phyloP scores from a whole-genome alignment of 1,140 invertebrate genomes.

The Colletes gigas region DNA sequence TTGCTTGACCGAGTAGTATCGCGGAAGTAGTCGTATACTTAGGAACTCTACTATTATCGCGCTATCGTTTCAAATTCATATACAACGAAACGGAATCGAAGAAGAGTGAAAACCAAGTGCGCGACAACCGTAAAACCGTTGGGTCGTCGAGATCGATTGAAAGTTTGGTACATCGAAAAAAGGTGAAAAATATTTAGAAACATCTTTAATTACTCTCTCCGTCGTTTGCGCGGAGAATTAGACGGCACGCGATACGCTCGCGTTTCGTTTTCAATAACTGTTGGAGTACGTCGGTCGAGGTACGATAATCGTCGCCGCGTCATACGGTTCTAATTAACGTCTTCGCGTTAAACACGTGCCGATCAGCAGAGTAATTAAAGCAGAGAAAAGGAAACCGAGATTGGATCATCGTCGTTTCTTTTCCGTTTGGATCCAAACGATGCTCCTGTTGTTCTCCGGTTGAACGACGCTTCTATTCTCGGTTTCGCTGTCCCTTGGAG shows the following conservation, averaged over 20 bases:
- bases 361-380: background rate
- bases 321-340: conserved; percentile 21
- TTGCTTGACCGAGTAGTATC: conserved; percentile 10
- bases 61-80: conserved; percentile 1
- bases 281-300: background rate
- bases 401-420: background rate
- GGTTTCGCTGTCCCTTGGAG: background rate
- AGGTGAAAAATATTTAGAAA: background rate
- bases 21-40: conserved; percentile 22
- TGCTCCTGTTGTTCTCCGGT: too few species aligned
- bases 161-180: background rate
- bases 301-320: background rate
- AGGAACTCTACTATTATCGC: conserved; percentile 3
- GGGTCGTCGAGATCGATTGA: conserved; percentile 14
- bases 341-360: conserved; percentile 33
- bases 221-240: conserved; percentile 13
- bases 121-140: background rate
- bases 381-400: background rate
- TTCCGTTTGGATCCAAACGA: background rate
- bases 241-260: background rate
- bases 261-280: background rate
- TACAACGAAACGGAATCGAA: background rate
- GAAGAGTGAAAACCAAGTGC: background rate
- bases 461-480: too few species aligned
- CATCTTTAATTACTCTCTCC: background rate